Conservation (phyloP, 2,888 invertebrate genomes). For the Drosophila buzzatii region DNA sequence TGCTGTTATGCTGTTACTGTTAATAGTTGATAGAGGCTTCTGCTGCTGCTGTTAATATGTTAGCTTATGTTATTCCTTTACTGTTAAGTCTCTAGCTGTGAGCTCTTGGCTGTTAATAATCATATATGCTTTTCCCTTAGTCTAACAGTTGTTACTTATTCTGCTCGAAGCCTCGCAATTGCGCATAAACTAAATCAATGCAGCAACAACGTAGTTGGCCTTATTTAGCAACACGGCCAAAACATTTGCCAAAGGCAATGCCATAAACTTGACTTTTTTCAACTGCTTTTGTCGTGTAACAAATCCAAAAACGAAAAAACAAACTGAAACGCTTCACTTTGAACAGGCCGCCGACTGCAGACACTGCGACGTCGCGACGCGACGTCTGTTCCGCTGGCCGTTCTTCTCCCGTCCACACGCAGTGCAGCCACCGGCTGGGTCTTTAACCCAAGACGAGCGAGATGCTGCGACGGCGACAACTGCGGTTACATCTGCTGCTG, state of each 20-base stretch:
- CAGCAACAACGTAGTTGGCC: constrained; percentile 19
- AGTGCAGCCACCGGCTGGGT: constrained; percentile 34
- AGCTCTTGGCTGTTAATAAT: neutral
- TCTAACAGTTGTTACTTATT: neutral
- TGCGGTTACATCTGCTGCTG: constrained; percentile 16
- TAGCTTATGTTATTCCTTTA: neutral
- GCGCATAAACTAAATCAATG: constrained; percentile 15
- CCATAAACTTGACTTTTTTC: constrained; percentile 28
- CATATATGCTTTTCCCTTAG: neutral
- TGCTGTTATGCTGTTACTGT: neutral
- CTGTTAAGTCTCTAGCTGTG: neutral
- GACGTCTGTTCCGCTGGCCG: constrained; percentile 21
- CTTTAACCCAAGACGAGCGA: constrained; percentile 54
- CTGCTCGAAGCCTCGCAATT: neutral
- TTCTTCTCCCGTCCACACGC: neutral
- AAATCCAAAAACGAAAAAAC: neutral
- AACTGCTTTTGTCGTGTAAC: constrained; percentile 18
- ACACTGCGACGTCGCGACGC: constrained; percentile 55
- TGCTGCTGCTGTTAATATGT: no score
- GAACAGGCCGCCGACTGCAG: constrained; percentile 72
- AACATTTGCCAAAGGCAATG: constrained; percentile 16
- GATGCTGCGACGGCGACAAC: constrained; percentile 6
- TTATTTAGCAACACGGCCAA: constrained; percentile 10
- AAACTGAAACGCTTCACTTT: constrained; percentile 47
- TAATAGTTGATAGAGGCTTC: no score